Evolutionary conservation across 2,888 invertebrate genomes (phyloP).

Genomic region (Agrenia bidenticulata): DNA sequence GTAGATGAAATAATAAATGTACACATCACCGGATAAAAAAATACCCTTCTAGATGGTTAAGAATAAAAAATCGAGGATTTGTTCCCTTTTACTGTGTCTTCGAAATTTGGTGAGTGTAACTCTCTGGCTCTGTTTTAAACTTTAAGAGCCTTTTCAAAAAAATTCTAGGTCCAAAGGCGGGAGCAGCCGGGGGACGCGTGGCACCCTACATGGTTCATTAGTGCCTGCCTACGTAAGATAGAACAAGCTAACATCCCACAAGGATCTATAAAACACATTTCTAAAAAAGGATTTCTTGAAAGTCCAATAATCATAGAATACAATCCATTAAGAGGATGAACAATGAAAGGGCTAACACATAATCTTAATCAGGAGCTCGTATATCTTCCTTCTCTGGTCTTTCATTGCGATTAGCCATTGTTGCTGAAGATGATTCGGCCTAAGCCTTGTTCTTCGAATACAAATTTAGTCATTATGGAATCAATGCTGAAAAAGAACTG

Average conservation of each 20-base stretch:
- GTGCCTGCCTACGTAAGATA: conserved; percentile 15
- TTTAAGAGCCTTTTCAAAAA: neutral
- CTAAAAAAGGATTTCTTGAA: conserved; percentile 8
- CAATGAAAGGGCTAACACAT: conserved; percentile 6
- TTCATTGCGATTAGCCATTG: too few species aligned
- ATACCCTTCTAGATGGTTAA: too few species aligned
- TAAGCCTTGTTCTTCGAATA: too few species aligned
- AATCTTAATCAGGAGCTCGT: neutral
- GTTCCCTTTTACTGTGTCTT: too few species aligned
- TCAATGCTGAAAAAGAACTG: too few species aligned
- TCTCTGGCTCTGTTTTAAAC: neutral
- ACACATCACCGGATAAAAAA: too few species aligned
- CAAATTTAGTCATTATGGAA: too few species aligned
- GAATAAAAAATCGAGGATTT: too few species aligned
- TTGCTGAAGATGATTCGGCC: too few species aligned
- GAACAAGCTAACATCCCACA: conserved; percentile 6
- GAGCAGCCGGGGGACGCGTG: conserved; percentile 49
- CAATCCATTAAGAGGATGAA: neutral
- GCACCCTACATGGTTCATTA: conserved; percentile 52
- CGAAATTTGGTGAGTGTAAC: too few species aligned
- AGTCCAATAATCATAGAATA: neutral
- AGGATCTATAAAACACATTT: neutral
- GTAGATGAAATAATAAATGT: too few species aligned
- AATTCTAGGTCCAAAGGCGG: neutral
- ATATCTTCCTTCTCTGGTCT: too few species aligned